Evolutionary conservation across 30 jellyfish, hydroid and myxozoan species (phyloP), one percentile per base, ranked within the genome.

Genomic region (Aurelia aurita complex sp. Pacific): DNA sequence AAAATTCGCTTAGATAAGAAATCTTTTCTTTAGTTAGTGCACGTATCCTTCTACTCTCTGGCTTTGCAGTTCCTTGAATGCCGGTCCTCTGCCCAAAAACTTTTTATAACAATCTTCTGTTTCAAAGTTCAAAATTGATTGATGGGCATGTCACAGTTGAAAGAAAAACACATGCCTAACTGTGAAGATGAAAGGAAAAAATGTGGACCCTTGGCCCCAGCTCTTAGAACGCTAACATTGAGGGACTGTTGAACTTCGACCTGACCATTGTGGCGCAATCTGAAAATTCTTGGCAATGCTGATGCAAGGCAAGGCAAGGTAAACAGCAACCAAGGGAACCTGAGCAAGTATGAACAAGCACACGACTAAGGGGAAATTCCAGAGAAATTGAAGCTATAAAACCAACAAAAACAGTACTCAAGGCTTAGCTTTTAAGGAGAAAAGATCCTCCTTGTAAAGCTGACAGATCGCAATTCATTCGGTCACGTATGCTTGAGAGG

Each of bases 51-150:
- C 86, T 61, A 29, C 87, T 73, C 93, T 84, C 80, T 74, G 93
- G 93, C 93, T 74, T 79, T 63, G 83, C 82, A 73, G 93, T 60
- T 46, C 90, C 83, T 11, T 77, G 34, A 8, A 16, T 32, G 36
- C 17, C 42, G 32, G 33, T 10, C 50, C 2, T 1, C 17, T 57
- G 35, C 42, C 67, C n/a, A 42, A 81, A 19, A 10, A 36, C 55
- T 19, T 66, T 84, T 84, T 84, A 84, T 84, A 84, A 67, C 77
- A 38, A 23, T 52, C 12, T 13, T 32, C 51, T 29, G 93, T 42
- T 68, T 73, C 85, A 84, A 73, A 84, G 93, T 84, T 84, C 93
- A 84, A 34, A 51, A 18, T 18, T 62, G 23, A 16, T 19, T 82
- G 78, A 74, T 84, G 74, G 93, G 46, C 72, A 61, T 65, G 74